phyloP scores from a whole-genome alignment of 1,140 invertebrate species.

The Pseudobourletiella spinata region DNA sequence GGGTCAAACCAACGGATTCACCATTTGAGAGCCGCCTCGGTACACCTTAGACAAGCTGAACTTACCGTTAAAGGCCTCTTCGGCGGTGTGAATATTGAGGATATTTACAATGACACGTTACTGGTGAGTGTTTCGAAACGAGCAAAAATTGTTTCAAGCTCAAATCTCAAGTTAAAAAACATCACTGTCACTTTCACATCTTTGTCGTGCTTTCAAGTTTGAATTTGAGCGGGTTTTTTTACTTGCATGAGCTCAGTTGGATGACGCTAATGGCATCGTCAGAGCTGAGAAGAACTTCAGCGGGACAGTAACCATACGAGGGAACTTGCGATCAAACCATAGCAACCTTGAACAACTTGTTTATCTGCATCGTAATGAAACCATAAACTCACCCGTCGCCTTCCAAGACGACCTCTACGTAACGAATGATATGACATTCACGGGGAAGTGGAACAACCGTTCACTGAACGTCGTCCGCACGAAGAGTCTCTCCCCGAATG shows the following conservation, averaged over 20 bases:
- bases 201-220: too few species aligned
- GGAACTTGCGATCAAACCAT: not conserved
- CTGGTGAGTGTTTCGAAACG: too few species aligned
- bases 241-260: too few species aligned
- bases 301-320: not conserved
- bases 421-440: not conserved
- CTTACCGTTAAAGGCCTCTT: constrained; percentile 8
- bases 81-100: not conserved
- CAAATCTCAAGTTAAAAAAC: too few species aligned
- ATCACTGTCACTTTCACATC: too few species aligned
- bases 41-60: not conserved
- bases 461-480: not conserved
- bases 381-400: not conserved
- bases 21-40: not conserved
- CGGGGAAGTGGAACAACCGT: constrained; percentile 5
- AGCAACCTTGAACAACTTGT: not conserved
- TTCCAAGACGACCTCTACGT: not conserved
- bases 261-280: too few species aligned
- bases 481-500: not conserved
- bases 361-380: not conserved
- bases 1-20: constrained; percentile 6
- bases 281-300: too few species aligned
- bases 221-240: too few species aligned
- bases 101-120: constrained; percentile 11
- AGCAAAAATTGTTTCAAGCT: too few species aligned